Conservation (phyloP, 2,113 vertebrate species). For the Cacatua alba region DNA sequence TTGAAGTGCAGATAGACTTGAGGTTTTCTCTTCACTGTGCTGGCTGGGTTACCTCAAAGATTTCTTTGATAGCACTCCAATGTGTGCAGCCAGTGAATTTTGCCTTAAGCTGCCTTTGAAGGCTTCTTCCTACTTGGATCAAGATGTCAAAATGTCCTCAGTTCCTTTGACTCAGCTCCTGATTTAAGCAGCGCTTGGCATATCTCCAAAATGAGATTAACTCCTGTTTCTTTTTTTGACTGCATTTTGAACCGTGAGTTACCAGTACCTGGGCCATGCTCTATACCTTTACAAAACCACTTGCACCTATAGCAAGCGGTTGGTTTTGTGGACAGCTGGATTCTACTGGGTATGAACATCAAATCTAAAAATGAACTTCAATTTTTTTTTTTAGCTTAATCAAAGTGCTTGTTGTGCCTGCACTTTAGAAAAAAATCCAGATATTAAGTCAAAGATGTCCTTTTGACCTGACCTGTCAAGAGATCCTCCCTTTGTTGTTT, state of each 20-base stretch:
- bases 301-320: background rate
- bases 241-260: background rate
- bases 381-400: background rate
- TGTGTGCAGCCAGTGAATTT: slow-evolving; percentile 47
- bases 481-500: background rate
- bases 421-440: background rate
- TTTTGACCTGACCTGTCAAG: background rate
- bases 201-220: slow-evolving; percentile 44
- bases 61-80: slow-evolving; percentile 62
- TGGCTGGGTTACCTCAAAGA: slow-evolving; percentile 53
- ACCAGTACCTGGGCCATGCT: background rate
- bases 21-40: slow-evolving; percentile 36
- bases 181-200: slow-evolving; percentile 36
- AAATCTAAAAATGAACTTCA: background rate
- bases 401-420: background rate
- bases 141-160: slow-evolving; percentile 67
- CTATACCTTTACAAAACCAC: background rate
- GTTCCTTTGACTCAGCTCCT: slow-evolving; percentile 50
- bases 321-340: background rate
- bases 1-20: slow-evolving; percentile 36
- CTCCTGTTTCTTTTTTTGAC: slow-evolving; percentile 3
- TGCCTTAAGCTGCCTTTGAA: slow-evolving; percentile 57
- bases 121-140: slow-evolving; percentile 67
- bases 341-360: background rate
- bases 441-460: background rate